Evolutionary conservation across 2,888 invertebrate genomes (phyloP).

Genomic region (Sicus ferrugineus): DNA sequence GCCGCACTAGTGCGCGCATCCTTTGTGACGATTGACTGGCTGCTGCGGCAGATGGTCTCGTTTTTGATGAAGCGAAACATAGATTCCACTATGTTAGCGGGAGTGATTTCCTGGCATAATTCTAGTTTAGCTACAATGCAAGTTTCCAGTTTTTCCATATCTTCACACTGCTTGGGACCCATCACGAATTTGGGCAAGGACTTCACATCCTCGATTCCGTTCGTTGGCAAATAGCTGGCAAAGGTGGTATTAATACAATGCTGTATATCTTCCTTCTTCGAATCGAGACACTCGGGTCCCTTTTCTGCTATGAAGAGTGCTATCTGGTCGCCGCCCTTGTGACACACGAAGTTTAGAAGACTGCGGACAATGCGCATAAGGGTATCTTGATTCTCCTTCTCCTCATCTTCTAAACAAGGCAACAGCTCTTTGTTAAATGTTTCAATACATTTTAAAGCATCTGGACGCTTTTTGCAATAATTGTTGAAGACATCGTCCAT

Average conservation of each 20-base stretch:
- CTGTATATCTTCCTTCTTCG: constrained; percentile 70
- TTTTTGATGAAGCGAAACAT: constrained; percentile 61
- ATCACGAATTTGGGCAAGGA: constrained; percentile 70
- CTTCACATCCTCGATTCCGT: constrained; percentile 62
- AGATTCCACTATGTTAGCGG: constrained; percentile 59
- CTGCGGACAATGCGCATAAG: constrained; percentile 75
- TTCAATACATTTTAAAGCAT: constrained; percentile 68
- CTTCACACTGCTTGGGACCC: constrained; percentile 65
- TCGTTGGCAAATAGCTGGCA: constrained; percentile 66
- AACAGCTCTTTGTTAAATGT: constrained; percentile 68
- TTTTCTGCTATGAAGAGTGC: constrained; percentile 83
- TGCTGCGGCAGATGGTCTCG: constrained; percentile 55
- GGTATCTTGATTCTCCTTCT: constrained; percentile 70
- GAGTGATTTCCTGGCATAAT: constrained; percentile 56
- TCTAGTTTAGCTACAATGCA: constrained; percentile 58
- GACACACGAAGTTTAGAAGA: constrained; percentile 77
- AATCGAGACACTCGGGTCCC: constrained; percentile 77
- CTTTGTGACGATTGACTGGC: background rate
- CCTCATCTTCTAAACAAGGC: constrained; percentile 72
- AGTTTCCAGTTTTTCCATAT: constrained; percentile 52
- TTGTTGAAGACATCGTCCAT: constrained; percentile 76
- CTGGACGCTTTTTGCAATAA: constrained; percentile 72
- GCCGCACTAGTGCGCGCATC: constrained; percentile 3
- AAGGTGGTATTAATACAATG: constrained; percentile 73
- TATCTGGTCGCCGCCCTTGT: constrained; percentile 82